Evolutionary conservation across 2,888 invertebrate species (phyloP), one percentile per base, ranked within the genome.

Genomic region (Drosophila lacicola): DNA sequence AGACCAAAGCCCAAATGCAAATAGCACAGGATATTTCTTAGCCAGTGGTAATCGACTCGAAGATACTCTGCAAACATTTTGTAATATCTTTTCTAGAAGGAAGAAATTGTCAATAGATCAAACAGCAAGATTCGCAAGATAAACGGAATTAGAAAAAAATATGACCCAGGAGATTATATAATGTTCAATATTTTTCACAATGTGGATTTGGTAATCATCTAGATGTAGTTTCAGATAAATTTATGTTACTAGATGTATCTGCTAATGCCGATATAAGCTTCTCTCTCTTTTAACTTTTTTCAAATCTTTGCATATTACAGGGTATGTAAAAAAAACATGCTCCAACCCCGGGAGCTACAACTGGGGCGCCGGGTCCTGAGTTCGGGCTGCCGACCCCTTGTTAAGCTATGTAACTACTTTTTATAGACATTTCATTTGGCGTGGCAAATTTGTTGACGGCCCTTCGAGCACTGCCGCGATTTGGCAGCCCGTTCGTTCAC

Each of bases 361-460:
- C 8, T 29, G 29, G 29, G 5, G 5, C 25, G 25, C 39, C 41
- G 39, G 17, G 17, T 13, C 29, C 29, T 8, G 29, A 33, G 41
- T 33, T 19, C 29, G 25, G 17, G 21, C 57, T 44, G 47, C 29
- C 63, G 37, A 21, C 41, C 61, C 44, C 65, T 76, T 70, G 70
- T 68, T 80, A 55, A 53, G 74, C 71, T 73, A 50, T 69, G 66
- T 62, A 67, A 78, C 82, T 66, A 78, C 68, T 71, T 81, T 80
- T 80, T 75, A 73, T 72, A 69, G 75, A 65, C 85, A 60, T 82
- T 84, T 82, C 82, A 80, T 84, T 84, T 82, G 81, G 82, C 79
- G 54, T 71, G 70, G 76, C 78, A 78, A 83, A 87, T 84, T 87
- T 73, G 82, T 82, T 81, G 73, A 73, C 62, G 77, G 63, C 68